Conservation (phyloP, 2,113 vertebrate genomes). For the Gopherus flavomarginatus region DNA sequence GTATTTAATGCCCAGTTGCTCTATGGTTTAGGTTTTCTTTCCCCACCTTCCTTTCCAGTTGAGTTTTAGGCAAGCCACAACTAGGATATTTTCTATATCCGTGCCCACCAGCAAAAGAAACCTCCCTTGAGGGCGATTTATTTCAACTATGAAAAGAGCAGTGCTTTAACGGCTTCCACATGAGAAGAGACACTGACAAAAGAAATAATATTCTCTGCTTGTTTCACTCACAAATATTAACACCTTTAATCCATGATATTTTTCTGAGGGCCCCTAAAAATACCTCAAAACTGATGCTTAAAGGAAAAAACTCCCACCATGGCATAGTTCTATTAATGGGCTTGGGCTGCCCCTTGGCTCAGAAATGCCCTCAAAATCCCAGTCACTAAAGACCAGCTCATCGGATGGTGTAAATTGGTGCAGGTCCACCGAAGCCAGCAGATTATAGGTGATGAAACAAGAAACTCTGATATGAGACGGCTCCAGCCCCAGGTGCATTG, state of each 20-base stretch:
- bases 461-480: not conserved
- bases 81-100: not conserved
- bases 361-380: not conserved
- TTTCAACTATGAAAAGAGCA: not conserved
- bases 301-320: not conserved
- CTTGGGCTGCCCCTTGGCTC: not conserved
- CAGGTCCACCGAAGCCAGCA: not conserved
- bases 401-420: not conserved
- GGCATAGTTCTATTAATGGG: not conserved
- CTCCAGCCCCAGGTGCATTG: too few species aligned
- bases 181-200: not conserved
- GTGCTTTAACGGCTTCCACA: not conserved
- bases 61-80: not conserved
- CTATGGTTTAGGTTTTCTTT: not conserved
- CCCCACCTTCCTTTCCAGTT: not conserved
- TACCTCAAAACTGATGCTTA: not conserved
- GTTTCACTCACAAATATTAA: not conserved
- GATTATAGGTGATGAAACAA: not conserved
- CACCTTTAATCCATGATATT: not conserved
- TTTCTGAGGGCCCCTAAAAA: not conserved
- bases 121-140: not conserved
- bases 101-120: not conserved
- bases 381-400: not conserved
- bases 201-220: not conserved
- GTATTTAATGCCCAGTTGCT: not conserved